A percentile compares a stretch with the other conserved stretches of the same genome.
Evolutionary conservation across 2,797 vertebrate genomes (phyloP).

Genomic region (Loris lydekkerianus): DNA sequence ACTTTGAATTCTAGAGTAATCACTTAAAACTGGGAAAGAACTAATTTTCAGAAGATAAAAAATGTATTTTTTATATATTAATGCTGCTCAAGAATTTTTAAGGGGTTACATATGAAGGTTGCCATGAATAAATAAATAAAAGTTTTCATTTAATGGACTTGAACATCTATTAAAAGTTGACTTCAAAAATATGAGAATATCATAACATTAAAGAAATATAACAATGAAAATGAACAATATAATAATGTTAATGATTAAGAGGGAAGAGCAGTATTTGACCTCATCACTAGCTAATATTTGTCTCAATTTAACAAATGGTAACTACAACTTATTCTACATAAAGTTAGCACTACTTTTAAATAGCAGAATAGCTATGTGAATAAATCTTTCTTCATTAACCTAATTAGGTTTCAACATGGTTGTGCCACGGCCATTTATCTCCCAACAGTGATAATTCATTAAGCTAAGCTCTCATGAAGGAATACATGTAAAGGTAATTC

Average conservation of each 20-base stretch:
- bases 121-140: constrained; percentile 53
- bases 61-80: background rate
- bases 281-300: background rate
- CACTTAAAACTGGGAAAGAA: constrained; percentile 34
- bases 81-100: constrained; percentile 33
- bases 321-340: constrained; percentile 22
- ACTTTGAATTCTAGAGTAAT: constrained; percentile 35
- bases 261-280: background rate
- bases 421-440: constrained; percentile 77
- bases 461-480: constrained; percentile 80
- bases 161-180: background rate
- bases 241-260: constrained; percentile 37
- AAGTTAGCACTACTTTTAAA: constrained; percentile 42
- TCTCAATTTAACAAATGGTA: constrained; percentile 27
- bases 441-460: constrained; percentile 80
- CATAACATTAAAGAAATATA: background rate
- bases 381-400: constrained; percentile 51
- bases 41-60: constrained; percentile 46
- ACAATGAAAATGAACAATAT: background rate
- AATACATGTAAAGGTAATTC: constrained; percentile 77
- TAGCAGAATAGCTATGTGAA: constrained; percentile 46
- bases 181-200: constrained; percentile 61
- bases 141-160: constrained; percentile 26
- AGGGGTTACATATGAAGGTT: constrained; percentile 20
- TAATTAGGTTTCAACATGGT: constrained; percentile 67